Evolutionary conservation across 2,888 invertebrate species (phyloP).

Genomic region (Ditylenchus weischeri): DNA sequence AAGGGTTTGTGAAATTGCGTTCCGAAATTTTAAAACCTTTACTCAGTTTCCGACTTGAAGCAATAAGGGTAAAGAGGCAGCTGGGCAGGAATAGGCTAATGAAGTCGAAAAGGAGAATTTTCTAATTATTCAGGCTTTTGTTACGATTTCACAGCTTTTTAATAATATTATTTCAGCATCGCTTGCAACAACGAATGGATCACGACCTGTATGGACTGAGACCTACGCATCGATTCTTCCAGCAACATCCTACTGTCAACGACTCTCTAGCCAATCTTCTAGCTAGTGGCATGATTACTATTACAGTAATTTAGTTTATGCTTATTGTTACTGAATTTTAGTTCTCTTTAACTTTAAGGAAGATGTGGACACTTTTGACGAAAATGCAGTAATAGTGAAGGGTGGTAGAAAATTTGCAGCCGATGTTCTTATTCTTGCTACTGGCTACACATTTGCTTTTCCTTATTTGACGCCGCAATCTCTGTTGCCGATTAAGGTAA

Average conservation of each 20-base stretch:
- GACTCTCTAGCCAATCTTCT: slow-evolving; percentile 61
- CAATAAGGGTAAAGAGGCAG: too few relatives aligned
- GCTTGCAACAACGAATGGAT: slow-evolving; percentile 51
- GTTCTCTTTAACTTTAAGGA: slow-evolving; percentile 29
- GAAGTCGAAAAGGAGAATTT: too few relatives aligned
- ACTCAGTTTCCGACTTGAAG: too few relatives aligned
- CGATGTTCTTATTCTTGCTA: slow-evolving; percentile 58
- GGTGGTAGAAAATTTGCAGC: slow-evolving; percentile 47
- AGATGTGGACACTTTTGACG: slow-evolving; percentile 38
- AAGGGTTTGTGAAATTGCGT: too few relatives aligned
- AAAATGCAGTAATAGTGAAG: slow-evolving; percentile 36
- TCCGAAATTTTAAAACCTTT: too few relatives aligned
- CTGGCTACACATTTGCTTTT: slow-evolving; percentile 61
- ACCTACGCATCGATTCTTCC: slow-evolving; percentile 56
- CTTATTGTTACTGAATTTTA: background rate
- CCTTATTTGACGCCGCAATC: slow-evolving; percentile 59
- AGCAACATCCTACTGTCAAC: slow-evolving; percentile 60
- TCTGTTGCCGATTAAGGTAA: slow-evolving; percentile 46
- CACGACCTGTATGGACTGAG: slow-evolving; percentile 55
- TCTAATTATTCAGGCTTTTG: too few relatives aligned
- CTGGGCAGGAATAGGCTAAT: too few relatives aligned
- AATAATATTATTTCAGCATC: slow-evolving; percentile 26
- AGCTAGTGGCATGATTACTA: slow-evolving; percentile 57
- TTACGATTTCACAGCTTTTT: too few relatives aligned
- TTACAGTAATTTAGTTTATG: slow-evolving; percentile 49